Conservation (phyloP, 2,797 vertebrate genomes). For the Serranus cabrilla region DNA sequence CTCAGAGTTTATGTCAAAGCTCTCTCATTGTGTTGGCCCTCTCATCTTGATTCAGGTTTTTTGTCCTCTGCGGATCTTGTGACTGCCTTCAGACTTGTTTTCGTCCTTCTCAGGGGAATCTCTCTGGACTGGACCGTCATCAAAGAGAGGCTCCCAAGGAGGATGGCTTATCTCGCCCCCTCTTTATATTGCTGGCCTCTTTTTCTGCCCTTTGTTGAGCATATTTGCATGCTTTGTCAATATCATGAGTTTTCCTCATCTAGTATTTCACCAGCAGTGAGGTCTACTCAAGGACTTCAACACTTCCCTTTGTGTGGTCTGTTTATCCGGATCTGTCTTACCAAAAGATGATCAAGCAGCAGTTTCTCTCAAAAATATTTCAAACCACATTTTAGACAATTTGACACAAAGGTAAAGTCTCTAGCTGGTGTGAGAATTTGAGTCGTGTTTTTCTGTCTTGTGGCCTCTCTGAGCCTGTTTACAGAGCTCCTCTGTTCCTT, state of each 20-base stretch:
- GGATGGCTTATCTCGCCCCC: constrained; percentile 51
- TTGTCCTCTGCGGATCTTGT: constrained; percentile 70
- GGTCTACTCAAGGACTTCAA: constrained; percentile 12
- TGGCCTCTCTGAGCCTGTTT: constrained; percentile 64
- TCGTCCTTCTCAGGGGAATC: constrained; percentile 63
- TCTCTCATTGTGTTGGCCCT: constrained; percentile 77
- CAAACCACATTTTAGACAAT: constrained; percentile 46
- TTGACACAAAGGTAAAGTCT: constrained; percentile 50
- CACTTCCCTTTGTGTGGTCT: constrained; percentile 33
- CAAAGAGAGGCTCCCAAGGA: constrained; percentile 60
- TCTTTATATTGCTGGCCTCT: constrained; percentile 45
- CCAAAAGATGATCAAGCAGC: constrained; percentile 24
- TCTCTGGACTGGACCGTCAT: constrained; percentile 60
- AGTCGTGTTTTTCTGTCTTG: constrained; percentile 53
- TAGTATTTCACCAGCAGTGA: constrained; percentile 28
- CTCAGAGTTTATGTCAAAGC: constrained; percentile 82
- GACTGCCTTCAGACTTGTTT: constrained; percentile 74
- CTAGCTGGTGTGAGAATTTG: constrained; percentile 41
- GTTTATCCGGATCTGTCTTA: constrained; percentile 33
- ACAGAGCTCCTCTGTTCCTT: constrained; percentile 75
- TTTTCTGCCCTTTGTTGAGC: constrained; percentile 41
- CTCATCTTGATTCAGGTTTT: constrained; percentile 76
- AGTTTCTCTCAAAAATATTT: constrained; percentile 42
- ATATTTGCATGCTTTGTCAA: constrained; percentile 41
- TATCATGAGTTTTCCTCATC: constrained; percentile 15